Evolutionary conservation across 2,888 invertebrate genomes (phyloP), one percentile per base, ranked within the genome.

Genomic region (Latheticus oryzae): DNA sequence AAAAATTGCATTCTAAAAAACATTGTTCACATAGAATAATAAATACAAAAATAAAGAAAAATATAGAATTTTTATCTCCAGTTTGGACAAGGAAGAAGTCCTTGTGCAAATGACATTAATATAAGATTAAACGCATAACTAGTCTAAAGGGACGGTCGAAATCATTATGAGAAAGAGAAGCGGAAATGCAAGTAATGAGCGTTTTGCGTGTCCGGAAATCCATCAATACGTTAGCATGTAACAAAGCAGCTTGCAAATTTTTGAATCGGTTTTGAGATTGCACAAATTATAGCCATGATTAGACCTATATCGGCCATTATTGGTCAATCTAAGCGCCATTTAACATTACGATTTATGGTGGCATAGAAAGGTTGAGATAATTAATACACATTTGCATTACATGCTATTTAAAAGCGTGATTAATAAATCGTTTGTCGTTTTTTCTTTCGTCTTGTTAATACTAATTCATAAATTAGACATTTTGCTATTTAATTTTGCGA

Each of bases 161-260:
- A 70, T 70, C 70, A 72, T 71, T 73, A 69, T 66, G 68, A 68
- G 67, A 67, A 71, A 67, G 66, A 63, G 61, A 67, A 64, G 67
- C 66, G 73, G 72, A 72, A 70, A 63, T 69, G 65, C 63, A 67
- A 58, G 64, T 71, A 73, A 73, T 65, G 73, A 71, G 66, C 54
- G 62, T 66, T 70, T 75, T 60, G 73, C 73, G 73, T 74, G 73
- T 61, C 63, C 53, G 57, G 60, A 66, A 63, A 65, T 64, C 59
- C 70, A 67, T 72, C 68, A 66, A 71, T 70, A 67, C 60, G 53
- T 52, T 53, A 51, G 58, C 63, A 61, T 60, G 63, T 50, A 35
- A 56, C 48, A 55, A 60, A 65, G 63, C 63, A 61, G 67, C 60
- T 65, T 67, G 65, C 67, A 65, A 67, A 66, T 65, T 66, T 56